Conservation (phyloP, 2,113 vertebrate genomes). For the Cathartes aura region DNA sequence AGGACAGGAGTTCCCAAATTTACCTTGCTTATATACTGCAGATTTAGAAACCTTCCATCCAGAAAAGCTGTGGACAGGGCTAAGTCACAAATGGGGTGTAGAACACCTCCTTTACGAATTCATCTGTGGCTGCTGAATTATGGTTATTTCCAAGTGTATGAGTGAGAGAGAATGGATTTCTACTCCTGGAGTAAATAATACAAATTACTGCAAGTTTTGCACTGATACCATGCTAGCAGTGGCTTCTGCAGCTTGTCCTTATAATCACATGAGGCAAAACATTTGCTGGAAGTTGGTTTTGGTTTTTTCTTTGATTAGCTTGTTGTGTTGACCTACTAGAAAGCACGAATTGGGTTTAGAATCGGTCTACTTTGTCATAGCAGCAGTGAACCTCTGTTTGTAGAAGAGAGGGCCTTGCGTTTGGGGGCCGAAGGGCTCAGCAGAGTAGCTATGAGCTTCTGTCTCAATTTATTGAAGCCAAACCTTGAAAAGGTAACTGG, state of each 20-base stretch:
- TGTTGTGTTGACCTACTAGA: not conserved
- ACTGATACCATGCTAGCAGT: not conserved
- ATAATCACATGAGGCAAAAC: not conserved
- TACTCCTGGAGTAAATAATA: not conserved
- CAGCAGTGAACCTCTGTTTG: not conserved
- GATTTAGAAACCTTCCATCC: not conserved
- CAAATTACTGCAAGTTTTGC: not conserved
- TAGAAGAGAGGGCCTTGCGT: not conserved
- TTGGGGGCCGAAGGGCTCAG: not conserved
- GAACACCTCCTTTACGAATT: not conserved
- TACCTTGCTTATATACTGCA: not conserved
- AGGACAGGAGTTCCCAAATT: not conserved
- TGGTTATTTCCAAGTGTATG: not conserved
- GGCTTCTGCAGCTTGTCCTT: not conserved
- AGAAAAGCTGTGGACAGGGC: not conserved
- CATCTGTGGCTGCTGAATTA: not conserved
- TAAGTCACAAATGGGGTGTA: not conserved
- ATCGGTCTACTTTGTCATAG: accelerated
- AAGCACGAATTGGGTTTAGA: not conserved
- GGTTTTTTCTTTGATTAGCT: not conserved
- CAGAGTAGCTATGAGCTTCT: not conserved
- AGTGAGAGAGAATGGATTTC: not conserved
- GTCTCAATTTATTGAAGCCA: not conserved
- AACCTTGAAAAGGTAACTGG: not conserved
- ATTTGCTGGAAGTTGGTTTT: not conserved